These are phyloP conservation scores for Passer montanus DNA, from an alignment of 2,113 vertebrate genomes.

Conservation along the genomic window DNA sequence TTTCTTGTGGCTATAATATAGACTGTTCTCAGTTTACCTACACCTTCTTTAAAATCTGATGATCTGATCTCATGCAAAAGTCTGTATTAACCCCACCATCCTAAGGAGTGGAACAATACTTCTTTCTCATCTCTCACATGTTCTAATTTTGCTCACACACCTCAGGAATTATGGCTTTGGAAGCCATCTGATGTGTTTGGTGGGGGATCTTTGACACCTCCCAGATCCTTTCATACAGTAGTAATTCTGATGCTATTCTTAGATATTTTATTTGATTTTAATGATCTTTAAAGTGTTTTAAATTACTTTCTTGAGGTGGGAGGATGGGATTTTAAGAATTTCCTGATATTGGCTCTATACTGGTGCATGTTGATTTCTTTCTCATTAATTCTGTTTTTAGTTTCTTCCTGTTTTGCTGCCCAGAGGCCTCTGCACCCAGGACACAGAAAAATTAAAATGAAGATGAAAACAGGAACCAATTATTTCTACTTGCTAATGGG, in stretches of 20 bases:
- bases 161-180: background rate
- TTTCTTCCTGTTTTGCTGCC: background rate
- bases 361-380: background rate
- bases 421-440: background rate
- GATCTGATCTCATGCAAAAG: background rate
- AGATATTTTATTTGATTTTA: background rate
- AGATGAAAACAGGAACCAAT: constrained; percentile 9
- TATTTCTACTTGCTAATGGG: constrained; percentile 27
- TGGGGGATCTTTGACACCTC: background rate
- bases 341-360: background rate
- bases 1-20: background rate
- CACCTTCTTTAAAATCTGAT: background rate
- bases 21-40: background rate
- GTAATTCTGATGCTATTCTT: background rate
- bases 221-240: background rate
- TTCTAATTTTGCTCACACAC: background rate
- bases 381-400: background rate
- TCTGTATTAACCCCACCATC: background rate
- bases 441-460: background rate
- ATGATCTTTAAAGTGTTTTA: background rate
- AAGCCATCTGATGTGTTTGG: background rate
- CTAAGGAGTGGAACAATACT: background rate
- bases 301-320: background rate
- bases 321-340: background rate
- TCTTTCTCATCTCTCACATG: background rate